Conservation (phyloP, 2,113 vertebrate genomes). For the Callipepla californica region DNA sequence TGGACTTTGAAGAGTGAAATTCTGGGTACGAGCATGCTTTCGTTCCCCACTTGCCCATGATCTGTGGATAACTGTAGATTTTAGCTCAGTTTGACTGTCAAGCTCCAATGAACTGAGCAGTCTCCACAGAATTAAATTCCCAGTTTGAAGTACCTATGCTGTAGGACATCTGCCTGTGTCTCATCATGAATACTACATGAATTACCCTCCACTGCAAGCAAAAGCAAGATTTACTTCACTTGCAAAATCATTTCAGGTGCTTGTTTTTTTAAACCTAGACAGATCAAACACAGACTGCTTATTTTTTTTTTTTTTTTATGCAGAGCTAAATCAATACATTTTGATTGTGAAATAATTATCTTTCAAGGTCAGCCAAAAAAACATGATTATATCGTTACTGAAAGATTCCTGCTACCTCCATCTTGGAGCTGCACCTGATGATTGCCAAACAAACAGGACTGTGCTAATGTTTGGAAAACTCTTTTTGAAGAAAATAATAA, state of each 20-base stretch:
- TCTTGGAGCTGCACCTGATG: neutral
- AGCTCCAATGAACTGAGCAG: neutral
- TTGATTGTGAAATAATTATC: neutral
- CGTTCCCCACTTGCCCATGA: neutral
- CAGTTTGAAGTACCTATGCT: neutral
- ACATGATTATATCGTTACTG: neutral
- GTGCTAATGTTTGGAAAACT: neutral
- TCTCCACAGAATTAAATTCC: neutral
- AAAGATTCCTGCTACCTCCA: neutral
- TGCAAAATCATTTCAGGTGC: neutral
- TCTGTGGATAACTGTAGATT: neutral
- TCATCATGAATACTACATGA: neutral
- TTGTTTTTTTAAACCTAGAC: neutral
- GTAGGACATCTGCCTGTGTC: neutral
- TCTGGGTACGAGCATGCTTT: neutral
- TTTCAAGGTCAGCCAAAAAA: neutral
- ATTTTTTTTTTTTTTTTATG: neutral
- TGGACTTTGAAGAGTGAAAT: neutral
- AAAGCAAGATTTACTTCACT: neutral
- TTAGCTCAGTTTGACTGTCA: neutral
- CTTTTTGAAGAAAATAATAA: neutral
- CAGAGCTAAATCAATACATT: neutral
- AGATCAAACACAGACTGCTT: neutral
- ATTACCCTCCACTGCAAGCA: neutral
- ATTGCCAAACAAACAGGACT: slow-evolving; percentile 13